Evolutionary conservation across 2,888 invertebrate genomes (phyloP).

Genomic region (Candidula unifasciata): DNA sequence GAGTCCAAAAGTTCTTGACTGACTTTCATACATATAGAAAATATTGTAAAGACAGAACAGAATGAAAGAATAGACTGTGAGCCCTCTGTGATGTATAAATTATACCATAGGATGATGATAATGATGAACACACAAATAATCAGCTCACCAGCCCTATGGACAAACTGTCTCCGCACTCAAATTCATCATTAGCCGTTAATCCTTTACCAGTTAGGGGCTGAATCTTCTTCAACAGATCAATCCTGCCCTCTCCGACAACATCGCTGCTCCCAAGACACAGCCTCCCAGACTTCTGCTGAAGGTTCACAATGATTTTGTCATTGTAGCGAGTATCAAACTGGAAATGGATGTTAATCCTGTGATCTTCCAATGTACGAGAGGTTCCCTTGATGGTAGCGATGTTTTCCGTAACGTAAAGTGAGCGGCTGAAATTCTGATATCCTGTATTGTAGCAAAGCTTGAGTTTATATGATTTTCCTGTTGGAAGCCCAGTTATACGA

Average conservation of each 20-base stretch:
- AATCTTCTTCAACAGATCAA: conserved; percentile 54
- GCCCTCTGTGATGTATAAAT: no score
- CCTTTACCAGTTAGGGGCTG: conserved; percentile 51
- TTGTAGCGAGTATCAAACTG: conserved; percentile 59
- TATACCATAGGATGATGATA: background rate
- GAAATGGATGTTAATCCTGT: conserved; percentile 55
- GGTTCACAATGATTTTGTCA: conserved; percentile 54
- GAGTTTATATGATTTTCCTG: conserved; percentile 58
- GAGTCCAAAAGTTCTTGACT: no score
- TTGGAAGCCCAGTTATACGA: conserved; percentile 47
- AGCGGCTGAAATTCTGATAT: conserved; percentile 58
- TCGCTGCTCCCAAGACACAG: conserved; percentile 56
- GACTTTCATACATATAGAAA: background rate
- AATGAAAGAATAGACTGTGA: no score
- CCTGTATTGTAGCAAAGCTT: conserved; percentile 63
- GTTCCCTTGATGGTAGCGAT: conserved; percentile 56
- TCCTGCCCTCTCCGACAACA: conserved; percentile 54
- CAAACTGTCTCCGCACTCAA: conserved; percentile 51
- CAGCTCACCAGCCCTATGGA: conserved; percentile 44
- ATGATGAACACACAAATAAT: background rate
- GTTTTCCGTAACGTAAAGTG: conserved; percentile 56
- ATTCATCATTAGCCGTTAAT: conserved; percentile 44
- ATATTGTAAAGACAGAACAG: background rate
- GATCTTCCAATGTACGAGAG: conserved; percentile 53
- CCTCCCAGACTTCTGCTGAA: conserved; percentile 55